Percentiles rank a stretch among this genome's conserved stretches.
phyloP scores from a whole-genome alignment of 2,888 invertebrate species.

The Drosophila kuntzei region DNA sequence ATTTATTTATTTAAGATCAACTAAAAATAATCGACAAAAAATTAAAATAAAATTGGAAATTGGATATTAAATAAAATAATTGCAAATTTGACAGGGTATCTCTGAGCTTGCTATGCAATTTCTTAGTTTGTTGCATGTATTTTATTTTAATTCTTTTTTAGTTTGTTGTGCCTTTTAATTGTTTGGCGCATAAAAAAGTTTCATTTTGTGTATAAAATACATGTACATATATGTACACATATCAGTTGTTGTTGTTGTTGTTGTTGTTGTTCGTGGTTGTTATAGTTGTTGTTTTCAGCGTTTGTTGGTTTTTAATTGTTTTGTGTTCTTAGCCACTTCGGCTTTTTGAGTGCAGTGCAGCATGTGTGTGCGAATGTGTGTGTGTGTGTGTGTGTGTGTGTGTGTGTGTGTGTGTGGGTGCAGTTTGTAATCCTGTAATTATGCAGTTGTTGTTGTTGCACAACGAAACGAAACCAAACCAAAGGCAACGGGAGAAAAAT shows the following conservation, averaged over 20 bases:
- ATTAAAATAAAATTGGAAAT: too few species aligned
- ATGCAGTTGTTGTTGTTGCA: slow-evolving; percentile 67
- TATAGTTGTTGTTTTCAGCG: slow-evolving; percentile 55
- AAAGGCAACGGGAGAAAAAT: slow-evolving; percentile 9
- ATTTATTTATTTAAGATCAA: too few species aligned
- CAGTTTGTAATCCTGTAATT: slow-evolving; percentile 81
- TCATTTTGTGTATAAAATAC: slow-evolving; percentile 72
- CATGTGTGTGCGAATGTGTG: slow-evolving; percentile 40
- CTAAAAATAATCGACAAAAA: too few species aligned
- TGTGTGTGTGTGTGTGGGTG: slow-evolving; percentile 45
- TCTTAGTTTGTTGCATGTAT: slow-evolving; percentile 31
- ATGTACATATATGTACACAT: slow-evolving; percentile 30
- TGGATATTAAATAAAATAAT: too few species aligned
- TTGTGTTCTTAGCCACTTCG: slow-evolving; percentile 82
- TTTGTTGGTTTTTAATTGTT: slow-evolving; percentile 80
- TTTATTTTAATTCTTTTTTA: slow-evolving; percentile 70
- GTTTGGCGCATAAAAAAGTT: slow-evolving; percentile 76
- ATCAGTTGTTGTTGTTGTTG: slow-evolving; percentile 26
- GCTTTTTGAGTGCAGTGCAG: slow-evolving; percentile 73
- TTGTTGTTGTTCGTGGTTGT: slow-evolving; percentile 28
- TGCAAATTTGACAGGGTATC: slow-evolving; percentile 1
- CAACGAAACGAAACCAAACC: slow-evolving; percentile 46
- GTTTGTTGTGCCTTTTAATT: slow-evolving; percentile 75
- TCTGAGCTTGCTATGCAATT: not conserved
- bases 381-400: slow-evolving; percentile 26